Base-by-base conservation (phyloP, 1,140 invertebrate genomes). In the Meloidogyne chitwoodi region DNA sequence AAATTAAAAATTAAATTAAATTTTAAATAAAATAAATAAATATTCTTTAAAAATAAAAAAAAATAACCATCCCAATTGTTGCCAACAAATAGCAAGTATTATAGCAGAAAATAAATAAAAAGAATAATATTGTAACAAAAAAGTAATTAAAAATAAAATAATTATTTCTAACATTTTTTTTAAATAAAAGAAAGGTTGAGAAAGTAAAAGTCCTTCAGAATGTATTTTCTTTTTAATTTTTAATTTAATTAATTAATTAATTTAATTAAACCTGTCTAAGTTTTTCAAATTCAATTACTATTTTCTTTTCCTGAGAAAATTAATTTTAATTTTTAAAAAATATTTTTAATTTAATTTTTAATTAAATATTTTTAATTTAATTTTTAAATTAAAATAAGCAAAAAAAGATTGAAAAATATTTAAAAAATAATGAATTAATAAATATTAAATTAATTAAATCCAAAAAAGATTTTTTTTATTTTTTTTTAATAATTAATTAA, bases 11-110 rank as follows among this genome's bases (percentile, higher is more conserved):
- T n/a, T n/a, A n/a, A n/a, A n/a, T n/a, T n/a, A n/a, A n/a, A n/a
- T n/a, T n/a, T n/a, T n/a, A n/a, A n/a, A n/a, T n/a, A n/a, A n/a
- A n/a, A n/a, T n/a, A n/a, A n/a, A n/a, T n/a, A n/a, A n/a, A n/a
- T n/a, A n/a, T n/a, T n/a, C n/a, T n/a, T 76, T 76, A 19, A 72
- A 75, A 75, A 24, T 76, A 26, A 27, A 19, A 12, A 41, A 74
- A 75, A 75, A 0, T 44, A 85, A 83, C 84, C 85, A 86, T 48
- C 85, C 85, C 27, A 87, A 70, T 77, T 86, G 85, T 68, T 86
- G 85, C 84, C 84, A 86, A 19, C 76, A 75, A 14, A 86, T 61
- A 22, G 84, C 85, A n/a, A 87, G 44, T 14, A 81, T 56, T n/a
- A 68, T 72, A 14, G 85, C 84, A 16, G 85, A 86, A 10, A 69